phyloP scores from a whole-genome alignment of 2,888 invertebrate species.

The Lysandra coridon region DNA sequence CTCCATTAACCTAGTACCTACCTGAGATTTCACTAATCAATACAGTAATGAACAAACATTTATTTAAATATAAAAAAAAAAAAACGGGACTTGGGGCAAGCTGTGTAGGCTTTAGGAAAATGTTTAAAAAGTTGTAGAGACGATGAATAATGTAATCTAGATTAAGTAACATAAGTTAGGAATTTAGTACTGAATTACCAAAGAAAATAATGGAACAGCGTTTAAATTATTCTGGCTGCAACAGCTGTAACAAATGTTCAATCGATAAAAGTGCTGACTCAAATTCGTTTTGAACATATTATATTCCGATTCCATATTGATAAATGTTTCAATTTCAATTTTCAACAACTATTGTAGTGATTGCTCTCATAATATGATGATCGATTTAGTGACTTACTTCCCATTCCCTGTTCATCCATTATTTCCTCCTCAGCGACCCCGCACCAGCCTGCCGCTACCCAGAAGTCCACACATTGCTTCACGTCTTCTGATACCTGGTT shows the following conservation, averaged over 20 bases:
- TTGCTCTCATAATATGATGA: background rate
- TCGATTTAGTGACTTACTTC: slow-evolving; percentile 47
- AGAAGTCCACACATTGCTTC: slow-evolving; percentile 69
- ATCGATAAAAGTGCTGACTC: background rate
- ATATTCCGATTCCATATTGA: background rate
- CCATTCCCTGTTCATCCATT: slow-evolving; percentile 65
- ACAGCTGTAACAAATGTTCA: slow-evolving; percentile 13
- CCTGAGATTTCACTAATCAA: slow-evolving; percentile 24
- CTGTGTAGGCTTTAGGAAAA: no score
- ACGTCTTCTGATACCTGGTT: slow-evolving; percentile 74
- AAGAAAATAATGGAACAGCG: background rate
- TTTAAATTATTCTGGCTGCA: background rate
- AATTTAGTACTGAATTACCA: background rate
- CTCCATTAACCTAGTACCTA: slow-evolving; percentile 2
- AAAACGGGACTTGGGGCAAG: no score
- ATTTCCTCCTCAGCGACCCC: slow-evolving; percentile 72
- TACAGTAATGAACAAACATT: background rate
- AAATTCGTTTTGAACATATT: background rate
- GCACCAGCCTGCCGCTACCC: slow-evolving; percentile 74
- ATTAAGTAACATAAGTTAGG: background rate
- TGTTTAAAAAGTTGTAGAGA: no score
- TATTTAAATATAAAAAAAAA: background rate
- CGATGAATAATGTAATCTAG: no score
- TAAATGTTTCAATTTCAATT: background rate
- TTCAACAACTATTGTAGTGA: background rate